Percentiles rank a stretch among this genome's conserved stretches.
These are phyloP conservation scores for Menura novaehollandiae DNA, from an alignment of 2,113 vertebrate genomes.

Conservation along the genomic window DNA sequence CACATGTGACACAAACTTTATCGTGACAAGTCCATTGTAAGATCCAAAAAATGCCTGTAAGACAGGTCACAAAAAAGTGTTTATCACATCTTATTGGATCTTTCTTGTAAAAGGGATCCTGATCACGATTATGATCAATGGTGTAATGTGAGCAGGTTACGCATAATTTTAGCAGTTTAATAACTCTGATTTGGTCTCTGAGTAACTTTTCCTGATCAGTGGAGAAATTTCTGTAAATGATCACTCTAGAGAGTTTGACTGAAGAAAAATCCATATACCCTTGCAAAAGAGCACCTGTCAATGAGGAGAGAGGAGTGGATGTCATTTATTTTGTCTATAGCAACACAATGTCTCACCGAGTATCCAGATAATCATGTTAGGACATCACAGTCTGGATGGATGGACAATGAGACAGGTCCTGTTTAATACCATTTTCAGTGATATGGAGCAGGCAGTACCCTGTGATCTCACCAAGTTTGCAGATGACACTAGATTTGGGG, in stretches of 20 bases:
- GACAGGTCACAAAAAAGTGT: background rate
- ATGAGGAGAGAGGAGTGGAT: background rate
- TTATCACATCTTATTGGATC: background rate
- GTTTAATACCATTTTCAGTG: background rate
- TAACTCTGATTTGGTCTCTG: background rate
- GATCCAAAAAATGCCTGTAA: background rate
- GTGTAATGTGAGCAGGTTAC: background rate
- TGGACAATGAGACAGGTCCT: background rate
- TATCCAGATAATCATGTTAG: background rate
- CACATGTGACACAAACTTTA: background rate
- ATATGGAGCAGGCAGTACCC: background rate
- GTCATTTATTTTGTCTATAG: background rate
- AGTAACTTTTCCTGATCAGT: background rate
- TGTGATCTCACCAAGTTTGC: background rate
- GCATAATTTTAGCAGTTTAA: background rate
- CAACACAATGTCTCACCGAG: background rate
- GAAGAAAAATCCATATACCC: background rate
- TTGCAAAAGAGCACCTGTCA: background rate
- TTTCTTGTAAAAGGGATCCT: background rate
- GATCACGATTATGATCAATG: background rate
- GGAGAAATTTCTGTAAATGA: background rate
- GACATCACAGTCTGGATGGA: background rate
- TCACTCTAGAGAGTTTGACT: background rate
- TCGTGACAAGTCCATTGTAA: background rate
- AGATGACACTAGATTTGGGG: background rate